Percentiles rank a stretch among this genome's conserved stretches.
These are phyloP conservation scores for Sakesphorus luctuosus DNA, from an alignment of 2,113 vertebrate species.

Conservation along the genomic window DNA sequence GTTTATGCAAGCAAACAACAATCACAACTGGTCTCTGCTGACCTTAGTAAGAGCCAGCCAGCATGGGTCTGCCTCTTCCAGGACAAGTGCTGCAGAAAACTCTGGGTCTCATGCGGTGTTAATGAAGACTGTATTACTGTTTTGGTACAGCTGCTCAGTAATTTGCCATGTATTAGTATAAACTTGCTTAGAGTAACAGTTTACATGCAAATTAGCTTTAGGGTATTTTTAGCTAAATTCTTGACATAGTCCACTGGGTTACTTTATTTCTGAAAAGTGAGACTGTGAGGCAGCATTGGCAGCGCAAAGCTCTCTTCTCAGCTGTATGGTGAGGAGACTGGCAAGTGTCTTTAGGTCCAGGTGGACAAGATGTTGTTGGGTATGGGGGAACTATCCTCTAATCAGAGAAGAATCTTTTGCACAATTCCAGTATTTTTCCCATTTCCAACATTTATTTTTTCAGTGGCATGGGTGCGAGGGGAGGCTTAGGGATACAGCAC, in stretches of 20 bases:
- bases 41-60: neutral
- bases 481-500: neutral
- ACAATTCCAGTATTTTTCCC: neutral
- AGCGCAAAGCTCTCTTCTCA: neutral
- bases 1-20: neutral
- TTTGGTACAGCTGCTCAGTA: neutral
- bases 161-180: neutral
- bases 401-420: neutral
- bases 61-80: neutral
- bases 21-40: neutral
- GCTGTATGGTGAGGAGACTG: accelerated
- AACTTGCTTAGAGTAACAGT: conserved; percentile 10
- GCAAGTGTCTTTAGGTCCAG: neutral
- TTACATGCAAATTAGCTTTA: conserved; percentile 19
- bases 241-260: neutral
- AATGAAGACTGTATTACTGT: neutral
- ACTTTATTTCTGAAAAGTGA: neutral
- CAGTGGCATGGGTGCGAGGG: accelerated
- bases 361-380: neutral
- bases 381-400: neutral
- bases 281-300: neutral
- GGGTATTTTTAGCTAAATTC: conserved; percentile 8
- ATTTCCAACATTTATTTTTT: neutral
- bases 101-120: accelerated
- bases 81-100: neutral